phyloP scores from a whole-genome alignment of 2,888 invertebrate genomes.

The Luffia ferchaultella region DNA sequence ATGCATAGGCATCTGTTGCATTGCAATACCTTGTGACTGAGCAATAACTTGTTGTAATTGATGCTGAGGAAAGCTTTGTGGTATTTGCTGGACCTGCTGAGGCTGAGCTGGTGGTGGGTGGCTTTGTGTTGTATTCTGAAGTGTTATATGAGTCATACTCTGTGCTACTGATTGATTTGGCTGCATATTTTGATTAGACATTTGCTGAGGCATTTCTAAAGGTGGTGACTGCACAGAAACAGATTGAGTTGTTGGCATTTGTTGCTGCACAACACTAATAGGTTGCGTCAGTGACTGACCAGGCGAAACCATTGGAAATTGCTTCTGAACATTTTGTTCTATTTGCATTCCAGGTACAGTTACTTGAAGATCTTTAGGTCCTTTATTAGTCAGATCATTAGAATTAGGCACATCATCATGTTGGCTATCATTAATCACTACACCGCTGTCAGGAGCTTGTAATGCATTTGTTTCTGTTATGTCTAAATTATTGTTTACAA shows the following conservation, averaged over 20 bases:
- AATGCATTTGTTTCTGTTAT: constrained; percentile 40
- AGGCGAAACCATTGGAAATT: constrained; percentile 60
- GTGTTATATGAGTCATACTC: constrained; percentile 60
- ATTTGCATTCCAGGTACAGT: constrained; percentile 49
- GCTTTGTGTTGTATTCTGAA: constrained; percentile 47
- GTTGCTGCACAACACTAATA: constrained; percentile 42
- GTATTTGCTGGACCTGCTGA: constrained; percentile 55
- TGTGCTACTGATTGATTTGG: constrained; percentile 49
- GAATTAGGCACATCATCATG: constrained; percentile 54
- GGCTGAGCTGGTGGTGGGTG: constrained; percentile 44
- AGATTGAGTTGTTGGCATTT: constrained; percentile 50
- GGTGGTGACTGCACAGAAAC: constrained; percentile 61
- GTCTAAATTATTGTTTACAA: constrained; percentile 57
- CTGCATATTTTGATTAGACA: constrained; percentile 51
- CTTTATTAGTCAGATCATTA: constrained; percentile 50
- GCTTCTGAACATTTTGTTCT: constrained; percentile 56
- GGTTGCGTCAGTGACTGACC: constrained; percentile 61
- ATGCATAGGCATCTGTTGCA: constrained; percentile 63
- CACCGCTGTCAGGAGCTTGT: constrained; percentile 60
- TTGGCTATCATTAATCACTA: constrained; percentile 58
- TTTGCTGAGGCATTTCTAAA: constrained; percentile 59
- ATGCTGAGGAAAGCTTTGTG: constrained; percentile 62
- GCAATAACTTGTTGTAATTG: constrained; percentile 61
- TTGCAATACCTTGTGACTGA: constrained; percentile 54
- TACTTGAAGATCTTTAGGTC: constrained; percentile 55